phyloP scores from a whole-genome alignment of 2,113 vertebrate species.

The Nannobrachium achirus region DNA sequence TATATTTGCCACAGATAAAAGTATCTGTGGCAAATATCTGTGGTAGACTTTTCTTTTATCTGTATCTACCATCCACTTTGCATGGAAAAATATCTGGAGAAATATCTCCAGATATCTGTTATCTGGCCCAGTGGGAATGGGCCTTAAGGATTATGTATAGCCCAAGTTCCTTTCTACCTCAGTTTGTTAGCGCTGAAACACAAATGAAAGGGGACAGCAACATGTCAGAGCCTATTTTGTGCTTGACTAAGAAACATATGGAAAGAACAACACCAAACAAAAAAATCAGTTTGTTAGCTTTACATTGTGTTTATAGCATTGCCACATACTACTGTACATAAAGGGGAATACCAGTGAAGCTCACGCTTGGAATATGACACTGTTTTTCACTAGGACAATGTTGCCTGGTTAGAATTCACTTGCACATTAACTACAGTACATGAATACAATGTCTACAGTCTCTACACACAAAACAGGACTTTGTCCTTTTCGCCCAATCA shows the following conservation, averaged over 20 bases:
- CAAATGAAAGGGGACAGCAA: slow-evolving; percentile 73
- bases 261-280: slow-evolving; percentile 58
- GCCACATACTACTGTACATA: slow-evolving; percentile 46
- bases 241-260: slow-evolving; percentile 73
- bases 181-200: slow-evolving; percentile 86
- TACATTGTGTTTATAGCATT: slow-evolving; percentile 48
- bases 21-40: no score
- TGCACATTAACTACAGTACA: no score
- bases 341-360: slow-evolving; percentile 62
- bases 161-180: slow-evolving; percentile 92
- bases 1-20: no score
- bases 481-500: slow-evolving; percentile 34
- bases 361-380: slow-evolving; percentile 30
- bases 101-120: no score
- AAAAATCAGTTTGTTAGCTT: slow-evolving; percentile 56
- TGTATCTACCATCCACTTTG: no score
- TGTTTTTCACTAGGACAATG: slow-evolving; percentile 52
- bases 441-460: slow-evolving; percentile 16
- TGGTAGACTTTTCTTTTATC: no score
- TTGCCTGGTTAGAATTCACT: slow-evolving; percentile 34
- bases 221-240: slow-evolving; percentile 67
- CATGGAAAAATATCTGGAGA: no score
- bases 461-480: neutral
- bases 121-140: no score
- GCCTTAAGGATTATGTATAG: slow-evolving; percentile 82